Base-by-base conservation (phyloP, 2,113 vertebrate species). In the Mormyrus iriodes region DNA sequence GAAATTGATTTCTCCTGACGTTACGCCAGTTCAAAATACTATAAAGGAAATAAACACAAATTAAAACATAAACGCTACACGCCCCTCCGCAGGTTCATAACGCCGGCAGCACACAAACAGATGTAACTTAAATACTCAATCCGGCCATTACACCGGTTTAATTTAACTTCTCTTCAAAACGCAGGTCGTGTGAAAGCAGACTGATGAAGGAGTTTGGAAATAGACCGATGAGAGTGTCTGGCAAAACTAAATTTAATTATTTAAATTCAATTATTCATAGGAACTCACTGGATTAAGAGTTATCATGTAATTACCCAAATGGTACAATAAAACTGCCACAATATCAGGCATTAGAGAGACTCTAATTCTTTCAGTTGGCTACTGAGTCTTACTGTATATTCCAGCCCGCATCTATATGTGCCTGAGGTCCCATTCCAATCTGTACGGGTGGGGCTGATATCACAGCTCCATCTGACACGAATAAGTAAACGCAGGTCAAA, bases 11-110 rank as follows among this genome's bases (percentile, higher is more conserved):
- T 35, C 58, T 83, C 46, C 84, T 58, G 65, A 85, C 42, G 3
- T 73, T 86, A 85, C 49, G 89, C 58, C 46, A 61, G 55, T 69
- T 73, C 85, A 55, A 89, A 69, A 85, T 86, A 49, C 44, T 69
- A 53, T 49, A 85, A 89, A 89, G 79, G 88, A 46, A 89, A 84
- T 89, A 89, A 86, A 89, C 69, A 86, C 84, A 86, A 86, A 89
- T 89, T 89, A 86, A 86, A 89, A 89, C 55, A 51, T 86, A 86
- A 52, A 53, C 39, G 27, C 49, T 53, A 86, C 49, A 55, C 44
- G 55, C 27, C 15, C 3, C 85, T 53, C 85, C 15, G 48, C 31
- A 86, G 15, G 52, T 86, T 86, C 31, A 86, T 53, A 86, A 86
- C 35, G n/a, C 51, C 31, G 24, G 48, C 35, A 9, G 48, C 85